phyloP scores from a whole-genome alignment of 2,797 vertebrate species.

The Hydrolagus colliei region DNA sequence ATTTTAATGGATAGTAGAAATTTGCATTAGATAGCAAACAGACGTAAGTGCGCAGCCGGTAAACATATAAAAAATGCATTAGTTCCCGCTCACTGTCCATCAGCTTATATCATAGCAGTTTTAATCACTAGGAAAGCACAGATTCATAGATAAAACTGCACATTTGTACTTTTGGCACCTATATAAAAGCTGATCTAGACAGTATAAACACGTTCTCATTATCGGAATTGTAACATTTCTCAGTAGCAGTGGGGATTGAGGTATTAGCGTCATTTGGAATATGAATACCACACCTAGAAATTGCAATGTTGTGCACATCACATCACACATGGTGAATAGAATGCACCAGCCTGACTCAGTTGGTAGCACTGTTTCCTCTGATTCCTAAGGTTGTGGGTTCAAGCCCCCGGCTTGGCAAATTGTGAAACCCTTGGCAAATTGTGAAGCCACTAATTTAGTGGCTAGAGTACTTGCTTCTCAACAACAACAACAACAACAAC shows the following conservation, averaged over 20 bases:
- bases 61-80: conserved; percentile 32
- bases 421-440: too few species aligned
- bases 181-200: conserved; percentile 12
- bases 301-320: too few species aligned
- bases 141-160: conserved; percentile 26
- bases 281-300: too few species aligned
- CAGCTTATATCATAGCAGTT: conserved; percentile 29
- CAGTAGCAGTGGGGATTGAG: not conserved
- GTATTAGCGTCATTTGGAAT: too few species aligned
- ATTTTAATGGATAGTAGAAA: conserved; percentile 29
- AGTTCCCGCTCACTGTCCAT: conserved; percentile 29
- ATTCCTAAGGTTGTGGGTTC: too few species aligned
- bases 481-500: not conserved
- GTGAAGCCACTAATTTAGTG: not conserved
- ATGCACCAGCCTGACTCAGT: too few species aligned
- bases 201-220: conserved; percentile 10
- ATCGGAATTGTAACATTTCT: conserved; percentile 5
- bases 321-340: too few species aligned
- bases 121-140: conserved; percentile 30
- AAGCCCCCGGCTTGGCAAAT: too few species aligned
- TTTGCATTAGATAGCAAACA: conserved; percentile 28
- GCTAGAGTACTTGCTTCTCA: not conserved
- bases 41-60: not conserved
- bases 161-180: conserved; percentile 29
- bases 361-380: too few species aligned